Conservation (phyloP, 2,113 vertebrate genomes). For the Felis catus region DNA sequence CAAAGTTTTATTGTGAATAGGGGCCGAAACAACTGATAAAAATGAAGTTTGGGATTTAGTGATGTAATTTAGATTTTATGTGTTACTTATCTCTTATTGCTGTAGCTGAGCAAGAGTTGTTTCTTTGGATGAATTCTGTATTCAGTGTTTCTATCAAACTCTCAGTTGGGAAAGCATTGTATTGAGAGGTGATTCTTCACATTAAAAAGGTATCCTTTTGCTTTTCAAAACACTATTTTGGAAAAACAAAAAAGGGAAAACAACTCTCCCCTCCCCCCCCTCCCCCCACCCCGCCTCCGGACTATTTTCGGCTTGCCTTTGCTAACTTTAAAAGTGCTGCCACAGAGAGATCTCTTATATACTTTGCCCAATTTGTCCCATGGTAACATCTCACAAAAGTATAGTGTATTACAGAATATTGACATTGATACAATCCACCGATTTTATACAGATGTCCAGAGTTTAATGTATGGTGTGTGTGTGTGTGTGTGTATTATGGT, state of each 20-base stretch:
- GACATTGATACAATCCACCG: neutral
- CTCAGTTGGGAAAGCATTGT: neutral
- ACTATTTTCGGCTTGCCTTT: neutral
- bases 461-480: neutral
- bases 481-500: neutral
- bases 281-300: rapidly evolving
- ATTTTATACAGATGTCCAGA: neutral
- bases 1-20: neutral
- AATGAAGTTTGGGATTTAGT: neutral
- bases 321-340: neutral
- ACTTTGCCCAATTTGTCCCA: neutral
- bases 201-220: slow-evolving; percentile 16
- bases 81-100: neutral
- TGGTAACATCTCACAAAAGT: neutral
- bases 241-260: neutral
- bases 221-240: neutral
- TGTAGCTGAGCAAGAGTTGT: neutral
- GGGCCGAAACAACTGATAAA: neutral
- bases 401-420: neutral
- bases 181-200: neutral
- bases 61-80: neutral
- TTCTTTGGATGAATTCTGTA: neutral
- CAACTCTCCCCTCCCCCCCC: neutral
- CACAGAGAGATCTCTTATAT: neutral
- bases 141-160: neutral